These are phyloP conservation scores for Zelostemma sp. DNA, from an alignment of 1,140 invertebrate species.

Conservation along the genomic window DNA sequence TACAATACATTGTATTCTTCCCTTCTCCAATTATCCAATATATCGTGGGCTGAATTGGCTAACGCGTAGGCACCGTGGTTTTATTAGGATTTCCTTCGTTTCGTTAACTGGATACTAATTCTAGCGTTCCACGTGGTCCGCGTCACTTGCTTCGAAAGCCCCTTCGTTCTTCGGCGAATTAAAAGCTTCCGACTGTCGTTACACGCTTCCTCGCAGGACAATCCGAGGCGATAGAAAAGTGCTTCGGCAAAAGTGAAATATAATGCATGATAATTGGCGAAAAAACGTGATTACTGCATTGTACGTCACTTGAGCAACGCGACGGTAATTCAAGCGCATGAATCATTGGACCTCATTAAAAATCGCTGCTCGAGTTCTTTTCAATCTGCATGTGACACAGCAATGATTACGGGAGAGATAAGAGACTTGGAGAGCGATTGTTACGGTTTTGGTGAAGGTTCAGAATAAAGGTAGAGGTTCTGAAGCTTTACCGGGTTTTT, in stretches of 20 bases:
- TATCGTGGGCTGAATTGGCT: conserved; percentile 34
- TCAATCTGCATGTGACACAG: too few species aligned
- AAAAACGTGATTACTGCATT: conserved; percentile 18
- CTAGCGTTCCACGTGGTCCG: conserved; percentile 12
- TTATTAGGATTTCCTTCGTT: conserved; percentile 59
- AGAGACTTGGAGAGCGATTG: too few species aligned
- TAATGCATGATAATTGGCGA: conserved; percentile 23
- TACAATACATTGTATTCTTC: conserved; percentile 19
- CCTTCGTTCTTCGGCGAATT: conserved; percentile 43
- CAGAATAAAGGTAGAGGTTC: too few species aligned
- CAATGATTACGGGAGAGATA: too few species aligned
- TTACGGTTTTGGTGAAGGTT: too few species aligned
- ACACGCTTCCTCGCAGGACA: not conserved
- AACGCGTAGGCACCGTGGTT: conserved; percentile 41
- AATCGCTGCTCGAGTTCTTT: too few species aligned
- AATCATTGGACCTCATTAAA: too few species aligned
- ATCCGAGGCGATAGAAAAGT: conserved; percentile 33
- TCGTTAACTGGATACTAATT: conserved; percentile 53
- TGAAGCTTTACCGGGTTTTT: too few species aligned
- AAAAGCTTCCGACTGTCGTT: conserved; percentile 43
- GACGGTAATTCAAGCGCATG: conserved; percentile 14
- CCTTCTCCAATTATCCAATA: conserved; percentile 53
- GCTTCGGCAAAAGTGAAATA: conserved; percentile 44
- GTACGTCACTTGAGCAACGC: conserved; percentile 27
- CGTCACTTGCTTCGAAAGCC: not conserved